A percentile compares a stretch with the other conserved stretches of the same genome.
Evolutionary conservation across 2,113 vertebrate genomes (phyloP).

Genomic region (Himantopus leucocephalus): DNA sequence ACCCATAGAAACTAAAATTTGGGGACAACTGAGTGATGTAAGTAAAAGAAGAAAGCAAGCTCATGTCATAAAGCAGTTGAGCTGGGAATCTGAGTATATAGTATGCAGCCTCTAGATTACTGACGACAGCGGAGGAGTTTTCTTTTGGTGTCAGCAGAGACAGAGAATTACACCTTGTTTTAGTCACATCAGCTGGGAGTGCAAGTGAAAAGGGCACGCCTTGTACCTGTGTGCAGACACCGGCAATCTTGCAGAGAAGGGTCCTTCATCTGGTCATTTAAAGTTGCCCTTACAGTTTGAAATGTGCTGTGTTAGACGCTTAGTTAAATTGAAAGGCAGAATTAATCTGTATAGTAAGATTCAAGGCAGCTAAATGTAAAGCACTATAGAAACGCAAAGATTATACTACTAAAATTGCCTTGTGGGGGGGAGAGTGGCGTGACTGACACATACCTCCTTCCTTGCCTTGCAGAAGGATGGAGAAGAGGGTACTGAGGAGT

Average conservation of each 20-base stretch:
- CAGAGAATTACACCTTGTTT: neutral
- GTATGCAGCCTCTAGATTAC: neutral
- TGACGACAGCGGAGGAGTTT: neutral
- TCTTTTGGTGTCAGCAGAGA: neutral
- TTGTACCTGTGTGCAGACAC: neutral
- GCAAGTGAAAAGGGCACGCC: neutral
- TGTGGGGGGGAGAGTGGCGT: neutral
- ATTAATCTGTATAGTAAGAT: neutral
- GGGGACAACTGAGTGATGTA: neutral
- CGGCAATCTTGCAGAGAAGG: neutral
- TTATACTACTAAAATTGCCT: neutral
- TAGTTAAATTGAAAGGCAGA: neutral
- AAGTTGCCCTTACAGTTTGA: neutral
- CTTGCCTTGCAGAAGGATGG: neutral
- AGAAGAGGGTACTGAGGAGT: neutral
- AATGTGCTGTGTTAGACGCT: neutral
- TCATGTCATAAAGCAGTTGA: neutral
- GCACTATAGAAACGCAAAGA: neutral
- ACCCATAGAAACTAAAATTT: neutral
- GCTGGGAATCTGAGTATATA: neutral
- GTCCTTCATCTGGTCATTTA: neutral
- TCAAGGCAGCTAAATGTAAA: neutral
- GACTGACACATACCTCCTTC: neutral
- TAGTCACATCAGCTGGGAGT: rapidly evolving
- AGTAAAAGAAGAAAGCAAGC: neutral